phyloP scores from a whole-genome alignment of 2,797 vertebrate species.

The Alauda arvensis region DNA sequence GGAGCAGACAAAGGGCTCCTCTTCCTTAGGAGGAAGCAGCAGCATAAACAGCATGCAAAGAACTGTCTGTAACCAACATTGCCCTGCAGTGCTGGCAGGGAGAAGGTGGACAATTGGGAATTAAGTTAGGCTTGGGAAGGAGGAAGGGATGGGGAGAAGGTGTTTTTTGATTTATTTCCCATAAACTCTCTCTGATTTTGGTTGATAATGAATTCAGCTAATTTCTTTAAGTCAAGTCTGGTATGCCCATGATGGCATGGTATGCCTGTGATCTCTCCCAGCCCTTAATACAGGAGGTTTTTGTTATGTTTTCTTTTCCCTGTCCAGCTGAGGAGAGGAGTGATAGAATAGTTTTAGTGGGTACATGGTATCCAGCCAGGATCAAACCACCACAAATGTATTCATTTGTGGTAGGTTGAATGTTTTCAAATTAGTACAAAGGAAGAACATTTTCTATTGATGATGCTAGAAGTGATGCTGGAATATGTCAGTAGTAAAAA shows the following conservation, averaged over 20 bases:
- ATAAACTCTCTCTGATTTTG: background rate
- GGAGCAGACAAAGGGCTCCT: background rate
- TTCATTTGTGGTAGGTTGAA: background rate
- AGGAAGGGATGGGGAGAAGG: background rate
- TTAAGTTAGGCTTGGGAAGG: background rate
- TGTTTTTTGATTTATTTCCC: background rate
- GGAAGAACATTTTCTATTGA: background rate
- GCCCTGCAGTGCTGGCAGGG: rapidly evolving
- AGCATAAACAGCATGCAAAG: background rate
- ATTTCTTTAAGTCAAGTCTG: background rate
- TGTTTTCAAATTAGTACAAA: background rate
- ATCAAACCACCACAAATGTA: background rate
- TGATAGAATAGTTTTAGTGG: background rate
- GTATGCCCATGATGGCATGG: background rate
- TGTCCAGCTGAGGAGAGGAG: background rate
- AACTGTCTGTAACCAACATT: background rate
- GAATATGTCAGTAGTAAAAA: background rate
- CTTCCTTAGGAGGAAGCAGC: background rate
- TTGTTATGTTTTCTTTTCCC: background rate
- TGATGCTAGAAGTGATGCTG: background rate
- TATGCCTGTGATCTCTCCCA: background rate
- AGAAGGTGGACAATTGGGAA: rapidly evolving
- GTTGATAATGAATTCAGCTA: background rate
- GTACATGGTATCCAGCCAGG: background rate
- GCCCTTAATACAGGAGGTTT: background rate